Conservation (phyloP, 1,140 invertebrate species). For the Thaumatotibia leucotreta region DNA sequence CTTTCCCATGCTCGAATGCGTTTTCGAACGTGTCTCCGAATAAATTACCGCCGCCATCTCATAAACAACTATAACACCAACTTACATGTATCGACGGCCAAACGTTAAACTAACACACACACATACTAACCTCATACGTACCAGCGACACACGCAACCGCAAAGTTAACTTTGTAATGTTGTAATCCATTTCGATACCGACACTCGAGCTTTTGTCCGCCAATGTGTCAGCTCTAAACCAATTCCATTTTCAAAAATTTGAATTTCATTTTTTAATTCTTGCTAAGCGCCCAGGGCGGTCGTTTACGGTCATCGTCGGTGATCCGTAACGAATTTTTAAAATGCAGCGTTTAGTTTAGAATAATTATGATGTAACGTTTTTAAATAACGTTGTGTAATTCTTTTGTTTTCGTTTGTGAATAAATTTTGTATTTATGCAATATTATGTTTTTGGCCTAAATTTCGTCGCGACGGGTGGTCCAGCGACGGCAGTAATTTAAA, state of each 20-base stretch:
- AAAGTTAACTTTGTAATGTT: not conserved
- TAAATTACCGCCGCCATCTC: conserved; percentile 32
- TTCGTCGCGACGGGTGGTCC: not conserved
- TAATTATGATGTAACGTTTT: not conserved
- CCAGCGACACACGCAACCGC: not conserved
- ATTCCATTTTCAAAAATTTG: conserved; percentile 9
- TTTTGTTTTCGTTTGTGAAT: conserved; percentile 11
- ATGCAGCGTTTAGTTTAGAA: not conserved
- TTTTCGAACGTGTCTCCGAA: conserved; percentile 39
- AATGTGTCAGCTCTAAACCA: conserved; percentile 8
- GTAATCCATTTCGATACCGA: conserved; percentile 4
- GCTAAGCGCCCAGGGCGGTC: conserved; percentile 36
- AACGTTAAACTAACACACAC: not conserved
- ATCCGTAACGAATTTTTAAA: conserved; percentile 8
- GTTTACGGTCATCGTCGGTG: conserved; percentile 28
- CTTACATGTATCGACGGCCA: not conserved
- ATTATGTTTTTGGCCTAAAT: not conserved
- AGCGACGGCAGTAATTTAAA: no score
- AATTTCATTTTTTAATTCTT: conserved; percentile 16
- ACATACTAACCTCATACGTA: not conserved
- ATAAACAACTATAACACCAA: conserved; percentile 6
- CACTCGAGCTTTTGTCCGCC: conserved; percentile 1
- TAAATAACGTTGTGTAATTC: not conserved
- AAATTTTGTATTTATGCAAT: not conserved
- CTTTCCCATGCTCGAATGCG: conserved; percentile 30